Evolutionary conservation across 2,113 vertebrate genomes (phyloP), one percentile per base, ranked within the genome.

Genomic region (Benitochromis conjunctus): DNA sequence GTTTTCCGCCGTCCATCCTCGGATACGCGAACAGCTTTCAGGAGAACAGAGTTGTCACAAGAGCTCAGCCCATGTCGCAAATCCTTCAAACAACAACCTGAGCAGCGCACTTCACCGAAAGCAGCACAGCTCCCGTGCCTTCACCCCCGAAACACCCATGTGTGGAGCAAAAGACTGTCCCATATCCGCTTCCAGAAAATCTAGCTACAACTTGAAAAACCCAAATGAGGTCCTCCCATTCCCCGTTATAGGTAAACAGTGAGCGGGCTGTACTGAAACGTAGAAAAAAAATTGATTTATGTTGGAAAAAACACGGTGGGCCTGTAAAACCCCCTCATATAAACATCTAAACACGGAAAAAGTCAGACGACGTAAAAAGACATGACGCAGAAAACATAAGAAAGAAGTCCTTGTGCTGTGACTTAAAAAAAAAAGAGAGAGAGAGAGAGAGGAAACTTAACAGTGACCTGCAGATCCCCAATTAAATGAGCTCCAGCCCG

Each of bases 21-120:
- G 54, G 55, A 46, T 74, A 54, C 86, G 26, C 85, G 54, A 90
- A 60, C 55, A 89, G 88, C 89, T 89, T 82, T 34, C 60, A 79
- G 88, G 80, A 88, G 90, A 88, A 76, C 77, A 81, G 31, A 88
- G 64, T 86, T 71, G 41, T 48, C 85, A 3, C 85, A 64, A 80
- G 88, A 89, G 90, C 94, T 95, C 95, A 95, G 94, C 95, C 95
- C 95, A 95, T 95, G 91, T 94, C 93, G 88, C 84, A 93, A 82
- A 86, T 57, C 71, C 87, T 84, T 64, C 60, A 34, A 36, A 89
- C 51, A 16, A 81, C 86, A 89, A 91, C 71, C 83, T 64, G 87
- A 87, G 84, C 69, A 26, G 57, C 55, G 90, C 89, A 57, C 41
- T 88, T 92, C 14, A 92, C 80, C 78, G 64, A 86, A 7, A 58